Evolutionary conservation across 2,113 vertebrate genomes (phyloP), one percentile per base, ranked within the genome.

Genomic region (Thalassarche chlororhynchos): DNA sequence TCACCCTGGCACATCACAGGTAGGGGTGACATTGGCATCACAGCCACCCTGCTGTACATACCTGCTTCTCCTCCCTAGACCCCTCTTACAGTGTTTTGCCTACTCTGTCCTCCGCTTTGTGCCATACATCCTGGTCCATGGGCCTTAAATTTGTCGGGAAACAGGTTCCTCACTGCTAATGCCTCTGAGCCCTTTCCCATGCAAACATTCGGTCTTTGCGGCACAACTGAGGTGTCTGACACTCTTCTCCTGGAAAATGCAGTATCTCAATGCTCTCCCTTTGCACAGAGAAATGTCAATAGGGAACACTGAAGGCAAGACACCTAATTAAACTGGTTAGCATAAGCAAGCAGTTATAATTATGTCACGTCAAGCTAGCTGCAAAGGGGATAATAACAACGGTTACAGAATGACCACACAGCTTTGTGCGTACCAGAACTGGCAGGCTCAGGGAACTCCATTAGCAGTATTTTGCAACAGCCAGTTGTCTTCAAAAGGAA

Each of bases 1-100:
- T 57, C 40, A 49, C 38, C 49, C 54, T 36, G 38, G 34, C 23
- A 26, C 24, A 18, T 72, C 69, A 3, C 14, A 55, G 24, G 49
- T 21, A 61, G 69, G 28, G 52, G 42, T 17, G 40, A 21, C 51
- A 8, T 0, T 12, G 36, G 47, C 44, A 58, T 8, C 29, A 6
- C 65, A 57, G 55, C 46, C 17, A 2, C 42, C 29, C 55, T 4
- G 40, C 60, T 0, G 0, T 3, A 28, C 40, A 21, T 4, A 18
- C 6, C 17, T 36, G 11, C 40, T 51, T 17, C n/a, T 70, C n/a
- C 78, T 74, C 34, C 46, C 51, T 4, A 61, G 7, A 38, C 23
- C 14, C 40, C 31, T 31, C 15, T 18, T 68, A 24, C 3, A 38
- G 16, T 3, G 6, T 47, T 82, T 29, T 71, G 31, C 21, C 44